Evolutionary conservation across 1,140 invertebrate species (phyloP).

Genomic region (Drosophila repletoides): DNA sequence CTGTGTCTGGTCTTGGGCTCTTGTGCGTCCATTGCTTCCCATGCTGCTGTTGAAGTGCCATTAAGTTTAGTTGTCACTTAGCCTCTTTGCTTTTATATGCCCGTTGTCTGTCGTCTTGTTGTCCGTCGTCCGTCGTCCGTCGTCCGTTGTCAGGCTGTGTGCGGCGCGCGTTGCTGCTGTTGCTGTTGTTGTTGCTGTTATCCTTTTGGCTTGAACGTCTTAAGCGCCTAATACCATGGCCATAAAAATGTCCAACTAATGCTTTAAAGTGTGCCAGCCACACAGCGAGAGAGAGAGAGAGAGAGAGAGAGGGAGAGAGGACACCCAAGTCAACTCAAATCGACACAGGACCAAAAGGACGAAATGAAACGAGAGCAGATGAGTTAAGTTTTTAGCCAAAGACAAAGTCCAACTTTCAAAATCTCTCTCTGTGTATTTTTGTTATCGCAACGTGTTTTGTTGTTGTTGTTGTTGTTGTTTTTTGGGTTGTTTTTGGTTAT

Average conservation of each 20-base stretch:
- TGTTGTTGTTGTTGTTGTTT: too few relatives aligned
- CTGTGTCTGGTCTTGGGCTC: conserved; percentile 45
- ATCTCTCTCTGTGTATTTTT: conserved; percentile 1
- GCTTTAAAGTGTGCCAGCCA: conserved; percentile 77
- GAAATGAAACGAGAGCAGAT: conserved; percentile 3
- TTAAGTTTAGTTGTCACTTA: conserved; percentile 82
- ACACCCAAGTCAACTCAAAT: conserved; percentile 40
- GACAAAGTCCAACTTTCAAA: conserved; percentile 4
- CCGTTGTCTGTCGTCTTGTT: conserved; percentile 22
- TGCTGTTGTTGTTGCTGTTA: conserved; percentile 62
- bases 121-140: conserved; percentile 11
- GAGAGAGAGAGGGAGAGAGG: too few relatives aligned
- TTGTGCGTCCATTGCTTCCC: conserved; percentile 76
- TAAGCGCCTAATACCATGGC: conserved; percentile 80
- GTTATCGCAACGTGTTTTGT: conserved; percentile 32
- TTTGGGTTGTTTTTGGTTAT: conserved; percentile 16
- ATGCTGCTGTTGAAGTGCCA: conserved; percentile 81
- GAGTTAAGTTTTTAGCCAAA: conserved; percentile 15
- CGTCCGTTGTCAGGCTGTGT: conserved; percentile 46
- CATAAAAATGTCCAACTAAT: conserved; percentile 81
- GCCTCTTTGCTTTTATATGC: conserved; percentile 81
- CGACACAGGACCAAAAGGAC: conserved; percentile 16
- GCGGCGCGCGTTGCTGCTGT: conserved; percentile 22
- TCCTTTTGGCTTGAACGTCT: conserved; percentile 80
- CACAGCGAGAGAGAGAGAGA: too few relatives aligned